phyloP scores from a whole-genome alignment of 2,113 vertebrate genomes.

The Choloepus hoffmanni region DNA sequence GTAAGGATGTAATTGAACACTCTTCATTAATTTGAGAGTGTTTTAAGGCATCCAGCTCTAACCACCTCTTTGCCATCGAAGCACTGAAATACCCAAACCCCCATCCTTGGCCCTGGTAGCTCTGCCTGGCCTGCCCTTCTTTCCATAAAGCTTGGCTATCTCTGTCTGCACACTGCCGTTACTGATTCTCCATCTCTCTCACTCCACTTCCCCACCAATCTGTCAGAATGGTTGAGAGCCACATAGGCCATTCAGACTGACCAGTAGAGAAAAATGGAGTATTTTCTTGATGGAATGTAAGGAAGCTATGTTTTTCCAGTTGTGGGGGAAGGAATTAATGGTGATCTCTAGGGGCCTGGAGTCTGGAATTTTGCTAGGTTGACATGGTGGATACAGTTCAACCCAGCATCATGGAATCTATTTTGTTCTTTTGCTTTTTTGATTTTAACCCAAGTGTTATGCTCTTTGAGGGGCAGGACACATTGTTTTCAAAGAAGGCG shows the following conservation, averaged over 20 bases:
- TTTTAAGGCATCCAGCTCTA: not conserved
- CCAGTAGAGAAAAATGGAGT: not conserved
- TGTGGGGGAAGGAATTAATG: not conserved
- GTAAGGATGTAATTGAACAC: not conserved
- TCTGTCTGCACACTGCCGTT: not conserved
- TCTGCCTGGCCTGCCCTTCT: not conserved
- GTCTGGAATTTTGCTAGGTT: not conserved
- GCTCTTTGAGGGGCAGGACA: conserved; percentile 43
- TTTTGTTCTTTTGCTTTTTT: conserved; percentile 24
- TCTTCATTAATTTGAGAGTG: not conserved
- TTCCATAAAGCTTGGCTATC: not conserved
- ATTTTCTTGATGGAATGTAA: not conserved
- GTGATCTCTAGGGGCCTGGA: not conserved
- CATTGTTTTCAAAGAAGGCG: conserved; percentile 62
- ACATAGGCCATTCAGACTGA: not conserved
- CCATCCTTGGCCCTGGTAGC: not conserved
- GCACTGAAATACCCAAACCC: not conserved
- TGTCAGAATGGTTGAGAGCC: not conserved
- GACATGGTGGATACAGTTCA: not conserved
- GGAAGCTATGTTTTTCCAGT: not conserved
- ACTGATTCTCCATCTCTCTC: not conserved
- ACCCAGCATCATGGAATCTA: not conserved
- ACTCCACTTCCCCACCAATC: not conserved
- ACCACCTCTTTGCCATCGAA: not conserved
- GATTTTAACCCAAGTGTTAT: not conserved